These are phyloP conservation scores for Helobdella robusta DNA, from an alignment of 2,888 invertebrate genomes.

Conservation along the genomic window DNA sequence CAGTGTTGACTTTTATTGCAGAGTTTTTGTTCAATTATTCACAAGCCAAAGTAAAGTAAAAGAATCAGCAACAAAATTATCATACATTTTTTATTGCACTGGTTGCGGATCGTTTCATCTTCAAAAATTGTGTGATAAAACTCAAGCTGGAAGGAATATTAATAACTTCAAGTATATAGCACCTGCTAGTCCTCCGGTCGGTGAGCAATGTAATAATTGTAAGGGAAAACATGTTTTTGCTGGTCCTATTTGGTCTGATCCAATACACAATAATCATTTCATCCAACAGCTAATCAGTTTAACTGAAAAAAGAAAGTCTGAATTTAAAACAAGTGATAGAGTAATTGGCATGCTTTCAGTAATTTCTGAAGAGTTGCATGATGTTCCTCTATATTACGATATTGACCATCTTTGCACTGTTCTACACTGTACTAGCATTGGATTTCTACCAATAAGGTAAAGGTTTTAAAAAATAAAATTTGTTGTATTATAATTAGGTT, in stretches of 20 bases:
- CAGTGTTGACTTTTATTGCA: constrained; percentile 29
- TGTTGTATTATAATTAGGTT: constrained; percentile 55
- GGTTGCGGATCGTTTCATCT: constrained; percentile 74
- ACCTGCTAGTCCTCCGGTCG: constrained; percentile 63
- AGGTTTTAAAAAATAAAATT: constrained; percentile 30
- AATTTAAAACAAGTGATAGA: constrained; percentile 64
- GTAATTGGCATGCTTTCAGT: constrained; percentile 57
- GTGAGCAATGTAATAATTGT: constrained; percentile 59
- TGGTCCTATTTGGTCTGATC: constrained; percentile 87
- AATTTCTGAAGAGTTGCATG: constrained; percentile 65
- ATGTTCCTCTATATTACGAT: constrained; percentile 77
- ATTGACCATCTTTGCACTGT: constrained; percentile 67
- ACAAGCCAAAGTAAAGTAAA: constrained; percentile 67
- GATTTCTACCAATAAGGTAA: constrained; percentile 56
- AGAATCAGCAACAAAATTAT: constrained; percentile 64
- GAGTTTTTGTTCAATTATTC: constrained; percentile 23
- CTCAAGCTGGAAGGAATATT: constrained; percentile 38
- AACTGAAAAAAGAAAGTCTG: constrained; percentile 43
- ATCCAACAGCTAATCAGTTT: constrained; percentile 59
- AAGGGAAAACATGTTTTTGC: constrained; percentile 59
- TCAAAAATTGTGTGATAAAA: constrained; percentile 62
- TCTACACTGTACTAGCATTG: constrained; percentile 54
- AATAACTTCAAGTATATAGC: constrained; percentile 57
- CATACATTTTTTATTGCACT: constrained; percentile 77
- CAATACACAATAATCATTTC: constrained; percentile 71